Conservation (phyloP, 1,140 invertebrate genomes). For the Cryptotermes secundus region DNA sequence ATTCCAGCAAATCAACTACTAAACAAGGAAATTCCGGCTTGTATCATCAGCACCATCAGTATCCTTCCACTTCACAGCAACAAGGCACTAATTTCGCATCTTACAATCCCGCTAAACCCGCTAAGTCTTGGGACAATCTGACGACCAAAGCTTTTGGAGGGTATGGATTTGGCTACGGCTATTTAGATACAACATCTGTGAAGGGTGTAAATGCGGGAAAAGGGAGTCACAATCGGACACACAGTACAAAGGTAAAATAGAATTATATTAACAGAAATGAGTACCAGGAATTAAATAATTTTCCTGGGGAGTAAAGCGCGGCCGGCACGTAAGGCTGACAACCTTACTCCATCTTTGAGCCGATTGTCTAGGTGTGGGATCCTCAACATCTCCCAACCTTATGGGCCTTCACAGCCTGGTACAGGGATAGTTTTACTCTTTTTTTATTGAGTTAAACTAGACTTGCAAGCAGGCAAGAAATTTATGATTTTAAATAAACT, state of each 20-base stretch:
- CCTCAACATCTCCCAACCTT: too few relatives aligned
- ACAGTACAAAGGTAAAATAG: slow-evolving; percentile 45
- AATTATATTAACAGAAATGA: too few relatives aligned
- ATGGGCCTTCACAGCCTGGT: too few relatives aligned
- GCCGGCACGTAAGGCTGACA: too few relatives aligned
- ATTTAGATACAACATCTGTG: slow-evolving; percentile 64
- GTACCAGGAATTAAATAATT: too few relatives aligned
- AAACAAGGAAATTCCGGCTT: slow-evolving; percentile 21
- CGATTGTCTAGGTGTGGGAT: too few relatives aligned
- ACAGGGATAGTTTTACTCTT: too few relatives aligned
- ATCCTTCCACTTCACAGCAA: slow-evolving; percentile 55
- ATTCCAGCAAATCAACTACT: slow-evolving; percentile 43
- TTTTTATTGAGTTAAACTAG: too few relatives aligned
- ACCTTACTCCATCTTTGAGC: too few relatives aligned
- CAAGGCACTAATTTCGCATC: neutral
- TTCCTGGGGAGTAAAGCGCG: too few relatives aligned
- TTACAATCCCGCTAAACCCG: slow-evolving; percentile 65
- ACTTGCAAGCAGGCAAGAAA: too few relatives aligned
- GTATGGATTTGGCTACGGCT: slow-evolving; percentile 82
- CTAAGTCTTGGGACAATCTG: slow-evolving; percentile 83
- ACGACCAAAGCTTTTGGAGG: slow-evolving; percentile 79
- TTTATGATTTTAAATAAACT: too few relatives aligned
- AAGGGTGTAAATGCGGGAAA: slow-evolving; percentile 44
- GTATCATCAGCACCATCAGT: slow-evolving; percentile 50
- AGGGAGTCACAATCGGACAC: slow-evolving; percentile 21